Evolutionary conservation across 1,140 invertebrate genomes (phyloP).

Genomic region (Drosophila pseudoananassae): DNA sequence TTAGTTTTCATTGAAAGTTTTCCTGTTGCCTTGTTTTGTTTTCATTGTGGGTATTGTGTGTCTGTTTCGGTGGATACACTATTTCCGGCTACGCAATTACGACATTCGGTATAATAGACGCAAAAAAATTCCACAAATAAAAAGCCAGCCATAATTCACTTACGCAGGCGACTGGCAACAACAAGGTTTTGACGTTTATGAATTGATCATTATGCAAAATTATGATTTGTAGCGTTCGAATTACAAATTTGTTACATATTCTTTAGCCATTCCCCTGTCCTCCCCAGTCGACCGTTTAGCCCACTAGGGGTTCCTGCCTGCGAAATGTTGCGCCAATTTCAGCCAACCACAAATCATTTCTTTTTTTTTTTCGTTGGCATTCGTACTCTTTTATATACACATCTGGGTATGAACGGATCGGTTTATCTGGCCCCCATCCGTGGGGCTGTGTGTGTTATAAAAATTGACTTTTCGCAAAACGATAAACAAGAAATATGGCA

Average conservation of each 20-base stretch:
- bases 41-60: slow-evolving; percentile 8
- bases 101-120: slow-evolving; percentile 21
- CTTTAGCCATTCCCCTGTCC: slow-evolving; percentile 9
- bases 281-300: neutral
- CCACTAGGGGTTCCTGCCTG: slow-evolving; percentile 17
- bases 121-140: slow-evolving; percentile 48
- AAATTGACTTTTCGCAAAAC: slow-evolving; percentile 79
- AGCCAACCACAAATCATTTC: slow-evolving; percentile 74
- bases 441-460: slow-evolving; percentile 52
- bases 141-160: slow-evolving; percentile 66
- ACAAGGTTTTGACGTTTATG: slow-evolving; percentile 76
- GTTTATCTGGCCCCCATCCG: slow-evolving; percentile 42
- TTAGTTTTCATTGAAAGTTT: slow-evolving; percentile 71
- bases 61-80: slow-evolving; percentile 16
- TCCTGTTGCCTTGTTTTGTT: slow-evolving; percentile 13
- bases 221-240: slow-evolving; percentile 83
- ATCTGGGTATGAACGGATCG: slow-evolving; percentile 34
- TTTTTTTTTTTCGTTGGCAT: neutral
- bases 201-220: slow-evolving; percentile 83
- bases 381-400: slow-evolving; percentile 22
- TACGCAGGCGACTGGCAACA: slow-evolving; percentile 33
- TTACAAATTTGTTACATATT: slow-evolving; percentile 80
- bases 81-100: slow-evolving; percentile 28
- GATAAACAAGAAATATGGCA: slow-evolving; percentile 70
- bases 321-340: slow-evolving; percentile 58